Conservation (phyloP, 2,113 vertebrate genomes). For the Sigmodon hispidus region DNA sequence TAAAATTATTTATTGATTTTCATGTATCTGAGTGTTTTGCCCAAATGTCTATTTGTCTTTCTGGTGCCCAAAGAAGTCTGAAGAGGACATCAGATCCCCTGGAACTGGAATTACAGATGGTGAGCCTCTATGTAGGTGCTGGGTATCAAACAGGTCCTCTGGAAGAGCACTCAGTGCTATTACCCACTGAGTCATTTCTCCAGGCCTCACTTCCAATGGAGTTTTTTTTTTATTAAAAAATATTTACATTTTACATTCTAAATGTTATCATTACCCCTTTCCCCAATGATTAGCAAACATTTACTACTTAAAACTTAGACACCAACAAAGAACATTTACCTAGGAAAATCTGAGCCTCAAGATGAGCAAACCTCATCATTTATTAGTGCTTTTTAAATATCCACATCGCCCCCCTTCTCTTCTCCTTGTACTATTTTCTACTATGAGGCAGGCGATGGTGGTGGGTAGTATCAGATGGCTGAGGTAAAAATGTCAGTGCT, state of each 20-base stretch:
- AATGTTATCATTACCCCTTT: neutral
- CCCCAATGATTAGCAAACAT: neutral
- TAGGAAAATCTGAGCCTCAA: neutral
- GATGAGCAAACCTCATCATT: neutral
- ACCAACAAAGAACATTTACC: conserved; percentile 11
- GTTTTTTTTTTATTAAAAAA: neutral
- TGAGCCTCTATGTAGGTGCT: neutral
- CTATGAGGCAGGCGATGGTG: neutral
- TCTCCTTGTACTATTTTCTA: neutral
- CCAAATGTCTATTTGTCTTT: neutral
- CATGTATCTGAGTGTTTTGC: neutral
- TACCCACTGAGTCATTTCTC: neutral
- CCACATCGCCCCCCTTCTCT: neutral
- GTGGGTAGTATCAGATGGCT: neutral
- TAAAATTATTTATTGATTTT: neutral
- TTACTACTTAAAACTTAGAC: conserved; percentile 7
- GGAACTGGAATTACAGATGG: neutral
- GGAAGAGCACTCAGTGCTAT: neutral
- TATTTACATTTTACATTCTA: neutral
- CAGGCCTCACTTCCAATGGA: neutral
- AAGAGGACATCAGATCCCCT: neutral
- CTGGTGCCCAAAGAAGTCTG: neutral
- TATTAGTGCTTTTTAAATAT: conserved; percentile 18
- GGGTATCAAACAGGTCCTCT: neutral
- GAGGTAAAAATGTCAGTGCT: conserved; percentile 36